Percentiles rank a stretch among this genome's conserved stretches.
Evolutionary conservation across 1,140 invertebrate species (phyloP).

Genomic region (Drosophila malerkotliana): DNA sequence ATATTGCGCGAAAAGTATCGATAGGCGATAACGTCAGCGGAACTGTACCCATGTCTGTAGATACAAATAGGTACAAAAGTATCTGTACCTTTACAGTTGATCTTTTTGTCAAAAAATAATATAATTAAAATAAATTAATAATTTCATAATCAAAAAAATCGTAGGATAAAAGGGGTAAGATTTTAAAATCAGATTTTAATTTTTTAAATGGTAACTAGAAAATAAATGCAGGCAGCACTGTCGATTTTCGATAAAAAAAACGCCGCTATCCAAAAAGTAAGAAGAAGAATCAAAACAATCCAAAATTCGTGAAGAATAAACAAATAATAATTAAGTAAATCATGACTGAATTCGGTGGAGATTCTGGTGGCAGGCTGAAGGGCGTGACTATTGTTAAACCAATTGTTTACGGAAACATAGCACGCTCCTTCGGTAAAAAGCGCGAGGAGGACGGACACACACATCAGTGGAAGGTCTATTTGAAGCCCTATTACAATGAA

Average conservation of each 20-base stretch:
- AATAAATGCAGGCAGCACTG: neutral
- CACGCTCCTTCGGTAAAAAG: constrained; percentile 98
- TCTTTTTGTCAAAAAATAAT: too few species aligned
- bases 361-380: constrained; percentile 92
- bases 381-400: constrained; percentile 97
- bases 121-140: too few species aligned
- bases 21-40: neutral
- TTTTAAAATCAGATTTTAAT: too few species aligned
- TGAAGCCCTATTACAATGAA: constrained; percentile 96
- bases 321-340: constrained; percentile 39
- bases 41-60: neutral
- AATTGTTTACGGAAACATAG: constrained; percentile 98
- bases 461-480: constrained; percentile 99
- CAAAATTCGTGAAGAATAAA: neutral
- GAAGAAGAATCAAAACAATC: constrained; percentile 35
- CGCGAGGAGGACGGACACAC: constrained; percentile 99
- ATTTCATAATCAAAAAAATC: too few species aligned
- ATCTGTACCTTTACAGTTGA: neutral
- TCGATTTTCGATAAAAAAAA: constrained; percentile 33
- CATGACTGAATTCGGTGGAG: constrained; percentile 91
- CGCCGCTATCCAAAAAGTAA: neutral
- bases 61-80: neutral
- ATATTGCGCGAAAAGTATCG: constrained; percentile 15
- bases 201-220: neutral
- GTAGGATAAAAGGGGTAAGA: too few species aligned